A percentile compares a stretch with the other conserved stretches of the same genome.
These are phyloP conservation scores for Crotalus tigris DNA, from an alignment of 2,113 vertebrate genomes.

Conservation along the genomic window DNA sequence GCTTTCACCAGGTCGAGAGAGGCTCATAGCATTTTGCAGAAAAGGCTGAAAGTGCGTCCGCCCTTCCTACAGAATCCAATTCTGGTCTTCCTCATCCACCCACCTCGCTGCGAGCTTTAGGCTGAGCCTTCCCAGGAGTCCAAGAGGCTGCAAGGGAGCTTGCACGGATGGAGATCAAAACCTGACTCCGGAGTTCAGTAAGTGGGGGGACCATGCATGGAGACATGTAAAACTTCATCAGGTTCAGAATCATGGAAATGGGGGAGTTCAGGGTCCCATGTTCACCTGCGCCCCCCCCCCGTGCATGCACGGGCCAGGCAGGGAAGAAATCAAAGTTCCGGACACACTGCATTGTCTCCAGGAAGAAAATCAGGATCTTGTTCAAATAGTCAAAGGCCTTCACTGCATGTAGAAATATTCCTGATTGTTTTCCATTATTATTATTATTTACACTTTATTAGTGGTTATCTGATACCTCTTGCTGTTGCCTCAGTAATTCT, in stretches of 20 bases:
- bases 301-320: background rate
- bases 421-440: too few relatives aligned
- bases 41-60: background rate
- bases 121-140: background rate
- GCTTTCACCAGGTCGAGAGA: too few relatives aligned
- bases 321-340: background rate
- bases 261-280: background rate
- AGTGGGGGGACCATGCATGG: too few relatives aligned
- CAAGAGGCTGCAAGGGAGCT: background rate
- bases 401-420: too few relatives aligned
- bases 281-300: background rate
- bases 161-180: background rate
- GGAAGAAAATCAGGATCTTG: background rate
- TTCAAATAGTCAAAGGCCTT: too few relatives aligned
- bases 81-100: accelerated
- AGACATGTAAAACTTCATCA: too few relatives aligned
- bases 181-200: background rate
- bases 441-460: too few relatives aligned
- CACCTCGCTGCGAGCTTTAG: too few relatives aligned
- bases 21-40: background rate
- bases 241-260: background rate
- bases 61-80: background rate
- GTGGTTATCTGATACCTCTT: too few relatives aligned
- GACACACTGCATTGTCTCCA: too few relatives aligned
- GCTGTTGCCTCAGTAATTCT: too few relatives aligned